These are phyloP conservation scores for Myopa tessellatipennis DNA, from an alignment of 2,888 invertebrate species.

Conservation along the genomic window DNA sequence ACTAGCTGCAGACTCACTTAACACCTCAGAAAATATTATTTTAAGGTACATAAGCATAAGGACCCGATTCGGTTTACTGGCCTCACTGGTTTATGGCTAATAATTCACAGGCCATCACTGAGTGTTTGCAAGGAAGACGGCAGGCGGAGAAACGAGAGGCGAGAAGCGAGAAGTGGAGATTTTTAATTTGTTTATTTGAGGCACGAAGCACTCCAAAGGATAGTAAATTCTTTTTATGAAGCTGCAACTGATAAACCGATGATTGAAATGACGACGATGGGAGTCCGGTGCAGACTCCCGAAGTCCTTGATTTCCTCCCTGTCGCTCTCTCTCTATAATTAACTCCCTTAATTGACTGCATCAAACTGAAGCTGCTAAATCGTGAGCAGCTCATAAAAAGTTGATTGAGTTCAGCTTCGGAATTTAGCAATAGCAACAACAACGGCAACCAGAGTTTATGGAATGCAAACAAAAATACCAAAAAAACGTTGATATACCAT, in stretches of 20 bases:
- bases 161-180: too few species aligned
- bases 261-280: not conserved
- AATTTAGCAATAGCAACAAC: too few species aligned
- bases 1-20: constrained; percentile 40
- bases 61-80: not conserved
- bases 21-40: constrained; percentile 41
- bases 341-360: constrained; percentile 2
- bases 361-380: constrained; percentile 5
- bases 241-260: not conserved
- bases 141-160: too few species aligned
- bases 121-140: not conserved
- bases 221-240: constrained; percentile 15
- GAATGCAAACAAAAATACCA: too few species aligned
- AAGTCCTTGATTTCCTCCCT: not conserved
- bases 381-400: constrained; percentile 1
- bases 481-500: too few species aligned
- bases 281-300: not conserved
- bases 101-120: constrained; percentile 19
- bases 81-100: constrained; percentile 25
- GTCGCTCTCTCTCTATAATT: not conserved
- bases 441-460: too few species aligned
- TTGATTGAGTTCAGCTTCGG: not conserved
- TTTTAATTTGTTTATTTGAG: not conserved
- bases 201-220: not conserved
- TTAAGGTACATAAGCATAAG: constrained; percentile 5